phyloP scores from a whole-genome alignment of 2,797 vertebrate genomes.

The Gambelia wislizenii region DNA sequence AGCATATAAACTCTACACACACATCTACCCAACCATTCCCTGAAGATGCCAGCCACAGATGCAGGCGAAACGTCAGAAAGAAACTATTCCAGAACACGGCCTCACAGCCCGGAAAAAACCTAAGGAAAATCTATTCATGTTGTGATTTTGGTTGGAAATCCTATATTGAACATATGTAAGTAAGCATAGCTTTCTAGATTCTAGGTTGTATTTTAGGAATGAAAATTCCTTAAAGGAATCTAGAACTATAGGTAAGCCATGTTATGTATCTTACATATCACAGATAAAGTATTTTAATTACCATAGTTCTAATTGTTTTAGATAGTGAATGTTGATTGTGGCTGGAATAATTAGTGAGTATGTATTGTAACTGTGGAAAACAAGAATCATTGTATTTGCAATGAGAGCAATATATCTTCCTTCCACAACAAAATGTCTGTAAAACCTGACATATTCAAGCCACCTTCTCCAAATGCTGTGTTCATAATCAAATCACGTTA shows the following conservation, averaged over 20 bases:
- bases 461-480: background rate
- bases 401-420: background rate
- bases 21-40: no score
- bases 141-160: background rate
- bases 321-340: background rate
- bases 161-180: background rate
- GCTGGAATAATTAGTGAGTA: background rate
- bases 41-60: no score
- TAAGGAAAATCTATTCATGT: no score
- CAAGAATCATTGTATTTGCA: background rate
- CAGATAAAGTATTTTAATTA: background rate
- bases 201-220: background rate
- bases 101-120: no score
- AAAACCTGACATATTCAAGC: background rate
- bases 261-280: background rate
- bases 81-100: no score
- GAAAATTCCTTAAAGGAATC: background rate
- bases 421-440: background rate
- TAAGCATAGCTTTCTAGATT: background rate
- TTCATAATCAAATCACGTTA: slow-evolving; percentile 36
- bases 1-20: no score
- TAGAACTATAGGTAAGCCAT: background rate
- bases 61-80: no score
- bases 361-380: background rate
- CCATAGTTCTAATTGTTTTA: background rate